Evolutionary conservation across 1,140 invertebrate species (phyloP), one percentile per base, ranked within the genome.

Genomic region (Papilio aristodemus): DNA sequence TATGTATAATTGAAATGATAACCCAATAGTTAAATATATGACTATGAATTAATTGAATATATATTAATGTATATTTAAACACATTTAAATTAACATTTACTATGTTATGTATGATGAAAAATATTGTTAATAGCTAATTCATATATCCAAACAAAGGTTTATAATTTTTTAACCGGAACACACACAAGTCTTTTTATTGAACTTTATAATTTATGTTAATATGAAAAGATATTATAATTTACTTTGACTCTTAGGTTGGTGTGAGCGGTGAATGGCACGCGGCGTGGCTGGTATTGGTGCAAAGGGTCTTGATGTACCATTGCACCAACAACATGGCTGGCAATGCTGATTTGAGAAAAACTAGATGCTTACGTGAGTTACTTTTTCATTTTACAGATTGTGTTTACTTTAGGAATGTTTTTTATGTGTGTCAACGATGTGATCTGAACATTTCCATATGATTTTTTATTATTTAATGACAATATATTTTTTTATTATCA

Each of bases 281-380:
- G 43, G 94, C 95, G 0, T 98, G 96, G 96, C 63, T 97, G 19
- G 92, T 97, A 74, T 84, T 97, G 2, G 93, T 93, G 59, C 93
- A 95, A 67, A 92, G 96, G 57, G 93, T 92, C 9, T 89, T 97
- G n/a, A 90, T 94, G 69, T 96, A 95, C 79, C 94, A 93, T 27
- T 92, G 92, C 7, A 92, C 93, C 63, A 78, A 93, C 6, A 92
- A 92, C 13, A 81, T 87, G 11, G 85, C 95, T 1, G 93, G 94
- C 77, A 93, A 93, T 38, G 92, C 95, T 66, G 96, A 97, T 90
- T 90, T 97, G 19, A 90, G 96, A 46, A 97, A 97, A 93, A 96
- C 96, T 7, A 93, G 95, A 80, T 96, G 93, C 81, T 95, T 97
- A 71, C 94, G 96, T 95, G 82, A 93, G 86, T 92, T 60, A 22